Percentiles rank a stretch among this genome's conserved stretches.
These are phyloP conservation scores for Cynaeus angustus DNA, from an alignment of 2,888 invertebrate genomes.

Conservation along the genomic window DNA sequence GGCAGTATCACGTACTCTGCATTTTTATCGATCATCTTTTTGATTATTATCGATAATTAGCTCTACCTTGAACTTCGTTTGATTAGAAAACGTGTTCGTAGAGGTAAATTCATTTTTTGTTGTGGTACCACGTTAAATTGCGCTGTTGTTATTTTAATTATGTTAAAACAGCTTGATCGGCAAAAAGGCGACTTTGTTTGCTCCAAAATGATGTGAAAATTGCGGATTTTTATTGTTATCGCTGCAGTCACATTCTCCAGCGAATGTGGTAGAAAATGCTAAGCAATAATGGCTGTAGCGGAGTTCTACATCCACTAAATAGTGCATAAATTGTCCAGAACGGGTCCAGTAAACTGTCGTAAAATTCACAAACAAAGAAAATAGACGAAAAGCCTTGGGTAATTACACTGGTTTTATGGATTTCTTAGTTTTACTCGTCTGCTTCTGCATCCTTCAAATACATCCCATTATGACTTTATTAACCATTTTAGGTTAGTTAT, in stretches of 20 bases:
- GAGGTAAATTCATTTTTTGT: conserved; percentile 40
- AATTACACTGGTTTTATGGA: too few relatives aligned
- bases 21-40: conserved; percentile 64
- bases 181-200: neutral
- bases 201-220: conserved; percentile 4
- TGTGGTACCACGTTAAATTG: conserved; percentile 51
- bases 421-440: too few relatives aligned
- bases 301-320: neutral
- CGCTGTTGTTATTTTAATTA: conserved; percentile 60
- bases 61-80: conserved; percentile 62
- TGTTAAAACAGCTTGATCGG: conserved; percentile 42
- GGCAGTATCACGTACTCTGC: conserved; percentile 48
- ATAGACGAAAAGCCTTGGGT: too few relatives aligned
- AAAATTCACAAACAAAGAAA: too few relatives aligned
- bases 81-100: conserved; percentile 63
- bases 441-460: too few relatives aligned
- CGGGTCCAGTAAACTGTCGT: too few relatives aligned
- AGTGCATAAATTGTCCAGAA: too few relatives aligned
- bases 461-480: neutral
- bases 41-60: conserved; percentile 65
- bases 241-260: neutral
- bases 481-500: neutral
- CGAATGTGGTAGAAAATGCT: neutral
- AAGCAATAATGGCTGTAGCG: neutral
- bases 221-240: conserved; percentile 16